These are phyloP conservation scores for Monoplex corrugatus DNA, from an alignment of 2,888 invertebrate species.

Conservation along the genomic window DNA sequence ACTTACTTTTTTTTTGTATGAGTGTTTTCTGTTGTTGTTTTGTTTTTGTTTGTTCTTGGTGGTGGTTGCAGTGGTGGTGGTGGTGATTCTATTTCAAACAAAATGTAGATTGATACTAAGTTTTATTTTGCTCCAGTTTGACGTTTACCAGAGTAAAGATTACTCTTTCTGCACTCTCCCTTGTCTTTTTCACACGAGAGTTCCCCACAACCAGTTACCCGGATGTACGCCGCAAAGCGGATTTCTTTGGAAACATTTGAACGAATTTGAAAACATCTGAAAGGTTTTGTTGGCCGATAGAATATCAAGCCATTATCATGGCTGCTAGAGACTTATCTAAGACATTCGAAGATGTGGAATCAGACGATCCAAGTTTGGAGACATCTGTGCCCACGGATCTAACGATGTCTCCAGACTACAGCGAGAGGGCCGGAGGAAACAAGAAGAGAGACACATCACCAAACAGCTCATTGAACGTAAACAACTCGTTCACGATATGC, in stretches of 20 bases:
- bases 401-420: slow-evolving; percentile 78
- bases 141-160: too few species aligned
- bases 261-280: background rate
- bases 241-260: slow-evolving; percentile 32
- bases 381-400: slow-evolving; percentile 80
- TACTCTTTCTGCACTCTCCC: background rate
- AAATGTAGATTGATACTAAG: too few species aligned
- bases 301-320: slow-evolving; percentile 59
- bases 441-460: slow-evolving; percentile 72
- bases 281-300: background rate
- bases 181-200: slow-evolving; percentile 38
- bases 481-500: slow-evolving; percentile 80
- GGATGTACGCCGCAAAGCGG: slow-evolving; percentile 48
- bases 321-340: slow-evolving; percentile 75
- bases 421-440: slow-evolving; percentile 62
- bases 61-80: background rate
- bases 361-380: slow-evolving; percentile 79
- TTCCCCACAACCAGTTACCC: slow-evolving; percentile 52
- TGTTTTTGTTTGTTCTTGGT: background rate
- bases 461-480: slow-evolving; percentile 80
- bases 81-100: too few species aligned
- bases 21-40: too few species aligned
- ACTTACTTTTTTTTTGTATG: too few species aligned
- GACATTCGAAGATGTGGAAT: slow-evolving; percentile 75
- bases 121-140: too few species aligned